Evolutionary conservation across 2,888 invertebrate genomes (phyloP).

Genomic region (Eurytoma adleriae): DNA sequence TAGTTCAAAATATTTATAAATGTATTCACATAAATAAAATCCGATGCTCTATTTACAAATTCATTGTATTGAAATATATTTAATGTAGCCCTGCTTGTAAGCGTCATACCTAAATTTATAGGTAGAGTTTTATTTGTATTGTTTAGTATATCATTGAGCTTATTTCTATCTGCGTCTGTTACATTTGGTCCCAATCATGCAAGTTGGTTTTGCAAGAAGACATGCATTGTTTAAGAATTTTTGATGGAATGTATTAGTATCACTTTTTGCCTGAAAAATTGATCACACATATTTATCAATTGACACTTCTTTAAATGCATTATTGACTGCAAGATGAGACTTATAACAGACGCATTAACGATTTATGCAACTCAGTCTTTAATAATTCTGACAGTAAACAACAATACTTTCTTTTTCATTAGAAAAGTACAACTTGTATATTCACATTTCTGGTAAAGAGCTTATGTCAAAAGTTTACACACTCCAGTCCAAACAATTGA

Average conservation of each 20-base stretch:
- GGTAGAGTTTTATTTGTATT: conserved; percentile 29
- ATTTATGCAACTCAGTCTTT: conserved; percentile 54
- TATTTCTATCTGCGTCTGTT: conserved; percentile 45
- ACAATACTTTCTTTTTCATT: conserved; percentile 41
- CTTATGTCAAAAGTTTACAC: conserved; percentile 17
- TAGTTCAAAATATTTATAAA: background rate
- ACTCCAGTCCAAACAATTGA: conserved; percentile 12
- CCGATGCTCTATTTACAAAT: conserved; percentile 27
- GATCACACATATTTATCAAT: conserved; percentile 31
- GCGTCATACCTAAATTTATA: conserved; percentile 22
- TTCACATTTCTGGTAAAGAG: conserved; percentile 21
- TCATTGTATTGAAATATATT: conserved; percentile 24
- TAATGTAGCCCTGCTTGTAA: conserved; percentile 8
- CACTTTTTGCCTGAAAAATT: conserved; percentile 25
- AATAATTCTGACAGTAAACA: conserved; percentile 50
- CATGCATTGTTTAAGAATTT: conserved; percentile 25
- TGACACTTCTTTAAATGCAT: conserved; percentile 18
- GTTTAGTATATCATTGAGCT: conserved; percentile 32
- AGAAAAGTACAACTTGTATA: conserved; percentile 29
- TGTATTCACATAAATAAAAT: conserved; percentile 13
- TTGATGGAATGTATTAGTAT: conserved; percentile 45
- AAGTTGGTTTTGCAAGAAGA: conserved; percentile 13
- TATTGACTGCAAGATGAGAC: conserved; percentile 36
- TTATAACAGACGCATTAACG: conserved; percentile 44
- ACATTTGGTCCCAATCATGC: conserved; percentile 39